phyloP scores from a whole-genome alignment of 2,888 invertebrate species.

The Mythimna impura region DNA sequence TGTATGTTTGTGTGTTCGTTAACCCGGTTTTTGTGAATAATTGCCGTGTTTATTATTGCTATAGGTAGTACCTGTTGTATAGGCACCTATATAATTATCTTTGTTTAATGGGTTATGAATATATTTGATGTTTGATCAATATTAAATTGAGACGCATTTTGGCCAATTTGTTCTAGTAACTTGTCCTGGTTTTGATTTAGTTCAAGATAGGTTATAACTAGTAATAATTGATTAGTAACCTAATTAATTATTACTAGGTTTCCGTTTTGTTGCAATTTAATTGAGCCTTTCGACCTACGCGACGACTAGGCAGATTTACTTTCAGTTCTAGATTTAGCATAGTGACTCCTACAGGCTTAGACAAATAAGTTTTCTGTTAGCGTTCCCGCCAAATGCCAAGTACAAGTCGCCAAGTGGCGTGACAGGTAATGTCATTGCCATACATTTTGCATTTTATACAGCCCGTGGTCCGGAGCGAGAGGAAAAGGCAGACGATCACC shows the following conservation, averaged over 20 bases:
- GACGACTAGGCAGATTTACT: too few relatives aligned
- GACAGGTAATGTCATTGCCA: too few relatives aligned
- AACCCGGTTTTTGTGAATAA: conserved; percentile 62
- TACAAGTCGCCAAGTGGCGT: too few relatives aligned
- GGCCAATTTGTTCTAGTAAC: neutral
- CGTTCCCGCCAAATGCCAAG: too few relatives aligned
- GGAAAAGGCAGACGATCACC: too few relatives aligned
- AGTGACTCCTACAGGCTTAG: too few relatives aligned
- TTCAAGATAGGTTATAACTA: neutral
- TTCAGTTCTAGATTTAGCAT: too few relatives aligned
- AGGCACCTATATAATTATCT: conserved; percentile 11
- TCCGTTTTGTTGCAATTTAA: neutral
- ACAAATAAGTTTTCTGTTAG: too few relatives aligned
- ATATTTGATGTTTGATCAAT: conserved; percentile 23
- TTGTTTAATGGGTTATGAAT: neutral
- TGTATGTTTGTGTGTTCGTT: conserved; percentile 52
- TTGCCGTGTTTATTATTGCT: conserved; percentile 43
- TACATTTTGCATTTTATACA: too few relatives aligned
- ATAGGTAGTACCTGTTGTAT: neutral
- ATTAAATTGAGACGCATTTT: conserved; percentile 5
- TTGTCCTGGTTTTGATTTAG: conserved; percentile 8
- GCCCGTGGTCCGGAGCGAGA: too few relatives aligned
- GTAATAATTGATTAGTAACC: neutral
- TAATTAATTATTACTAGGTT: too few relatives aligned
- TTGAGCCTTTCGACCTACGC: too few relatives aligned